phyloP scores from a whole-genome alignment of 2,113 vertebrate genomes.

The Xiphophorus maculatus region DNA sequence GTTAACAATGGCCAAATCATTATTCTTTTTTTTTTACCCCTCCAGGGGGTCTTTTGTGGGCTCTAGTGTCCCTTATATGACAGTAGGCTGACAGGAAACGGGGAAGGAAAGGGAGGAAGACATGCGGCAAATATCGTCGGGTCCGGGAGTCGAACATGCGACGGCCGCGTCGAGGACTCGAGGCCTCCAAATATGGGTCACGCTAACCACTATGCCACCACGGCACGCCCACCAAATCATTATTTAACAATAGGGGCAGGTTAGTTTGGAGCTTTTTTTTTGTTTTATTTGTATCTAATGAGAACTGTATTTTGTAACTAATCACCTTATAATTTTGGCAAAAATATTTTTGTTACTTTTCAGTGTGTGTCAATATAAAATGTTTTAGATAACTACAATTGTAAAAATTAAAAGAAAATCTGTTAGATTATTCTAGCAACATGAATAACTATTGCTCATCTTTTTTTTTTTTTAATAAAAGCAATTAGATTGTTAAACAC shows the following conservation, averaged over 20 bases:
- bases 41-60: no score
- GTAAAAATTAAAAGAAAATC: not conserved
- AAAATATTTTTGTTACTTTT: not conserved
- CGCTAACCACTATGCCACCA: no score
- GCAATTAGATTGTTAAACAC: not conserved
- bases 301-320: not conserved
- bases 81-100: no score
- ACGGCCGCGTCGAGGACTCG: no score
- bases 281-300: not conserved
- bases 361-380: not conserved
- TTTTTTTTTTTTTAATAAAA: not conserved
- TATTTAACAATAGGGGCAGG: not conserved
- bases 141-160: no score
- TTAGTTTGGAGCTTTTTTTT: not conserved
- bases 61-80: no score
- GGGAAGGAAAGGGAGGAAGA: no score
- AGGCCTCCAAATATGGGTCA: no score
- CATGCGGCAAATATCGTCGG: no score
- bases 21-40: not conserved
- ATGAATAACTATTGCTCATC: not conserved
- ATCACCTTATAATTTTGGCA: no score
- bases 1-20: not conserved
- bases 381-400: not conserved
- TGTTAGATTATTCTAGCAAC: not conserved
- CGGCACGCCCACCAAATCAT: not conserved